These are phyloP conservation scores for Mellilla xanthometata DNA, from an alignment of 2,888 invertebrate genomes.

Conservation along the genomic window DNA sequence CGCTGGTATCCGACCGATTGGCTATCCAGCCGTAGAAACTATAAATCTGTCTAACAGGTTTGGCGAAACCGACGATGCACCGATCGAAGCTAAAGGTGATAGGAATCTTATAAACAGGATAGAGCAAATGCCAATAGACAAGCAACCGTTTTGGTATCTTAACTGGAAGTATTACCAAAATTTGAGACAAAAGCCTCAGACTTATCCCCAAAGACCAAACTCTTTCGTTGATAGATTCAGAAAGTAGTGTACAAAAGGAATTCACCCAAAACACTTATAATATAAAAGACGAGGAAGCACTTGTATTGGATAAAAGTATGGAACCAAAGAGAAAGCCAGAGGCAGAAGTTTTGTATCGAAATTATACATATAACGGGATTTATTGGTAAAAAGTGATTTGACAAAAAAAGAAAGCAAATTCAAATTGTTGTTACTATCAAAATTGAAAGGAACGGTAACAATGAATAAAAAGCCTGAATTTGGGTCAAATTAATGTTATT, in stretches of 20 bases:
- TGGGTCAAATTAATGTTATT: too few species aligned
- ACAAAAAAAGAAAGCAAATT: too few species aligned
- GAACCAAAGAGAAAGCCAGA: too few species aligned
- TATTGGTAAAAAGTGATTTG: too few species aligned
- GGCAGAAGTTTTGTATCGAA: too few species aligned
- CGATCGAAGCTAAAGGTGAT: constrained; percentile 84
- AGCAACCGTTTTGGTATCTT: constrained; percentile 86
- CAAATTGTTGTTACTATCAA: too few species aligned
- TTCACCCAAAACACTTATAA: too few species aligned
- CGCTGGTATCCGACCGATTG: constrained; percentile 82
- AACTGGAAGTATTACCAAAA: constrained; percentile 85
- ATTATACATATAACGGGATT: too few species aligned
- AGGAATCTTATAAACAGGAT: constrained; percentile 78
- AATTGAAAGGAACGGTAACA: too few species aligned
- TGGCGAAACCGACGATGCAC: constrained; percentile 69
- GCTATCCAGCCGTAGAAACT: constrained; percentile 81
- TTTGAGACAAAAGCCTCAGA: constrained; percentile 62
- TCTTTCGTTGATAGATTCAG: constrained; percentile 36
- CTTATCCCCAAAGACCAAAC: constrained; percentile 54
- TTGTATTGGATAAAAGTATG: too few species aligned
- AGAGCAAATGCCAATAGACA: constrained; percentile 82
- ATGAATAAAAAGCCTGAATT: too few species aligned
- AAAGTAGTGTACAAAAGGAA: background rate
- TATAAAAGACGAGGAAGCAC: too few species aligned
- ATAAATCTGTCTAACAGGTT: constrained; percentile 72